Evolutionary conservation across 2,113 vertebrate genomes (phyloP), one percentile per base, ranked within the genome.

Genomic region (Zapus hudsonius): DNA sequence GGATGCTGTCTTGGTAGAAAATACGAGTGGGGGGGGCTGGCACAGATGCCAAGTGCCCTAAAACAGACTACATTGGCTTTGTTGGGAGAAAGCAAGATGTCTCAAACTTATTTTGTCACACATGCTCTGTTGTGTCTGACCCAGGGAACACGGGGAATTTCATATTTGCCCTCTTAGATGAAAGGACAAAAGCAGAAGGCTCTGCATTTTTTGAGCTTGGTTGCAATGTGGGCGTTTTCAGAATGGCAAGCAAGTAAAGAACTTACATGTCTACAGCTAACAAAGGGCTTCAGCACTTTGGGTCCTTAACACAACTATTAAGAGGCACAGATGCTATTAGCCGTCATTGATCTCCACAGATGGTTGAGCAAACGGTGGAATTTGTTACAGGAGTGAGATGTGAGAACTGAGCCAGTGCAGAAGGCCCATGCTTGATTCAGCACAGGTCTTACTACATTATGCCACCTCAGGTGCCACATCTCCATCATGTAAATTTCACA

Each of bases 101-200:
- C 52, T 87, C 29, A 61, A 25, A 29, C 70, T 59, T 36, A n/a
- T 73, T 75, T 92, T 73, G 36, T 44, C 61, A 84, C 38, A 74
- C n/a, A 79, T 57, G 19, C 78, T 79, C 12, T 88, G 2, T 40
- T 67, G 5, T 29, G 2, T 91, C 36, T 75, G 72, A 75, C 38
- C 33, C 20, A 47, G 55, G 29, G 70, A 89, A 69, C 36, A 33
- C 29, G 15, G 25, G 72, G 83, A 67, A 66, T 86, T 82, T 88
- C 42, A 40, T 84, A 79, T 67, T 38, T 88, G 22, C 57, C 33
- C 79, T 81, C 70, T 79, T 75, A 70, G 86, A 61, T 57, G 20
- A 94, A 90, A 94, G 47, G 31, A 82, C 82, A 86, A 79, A n/a
- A 86, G 31, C 57, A 74, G 44, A 82, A n/a, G 66, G 36, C 25